Conservation (phyloP, 2,113 vertebrate genomes). For the Heterochromis multidens region DNA sequence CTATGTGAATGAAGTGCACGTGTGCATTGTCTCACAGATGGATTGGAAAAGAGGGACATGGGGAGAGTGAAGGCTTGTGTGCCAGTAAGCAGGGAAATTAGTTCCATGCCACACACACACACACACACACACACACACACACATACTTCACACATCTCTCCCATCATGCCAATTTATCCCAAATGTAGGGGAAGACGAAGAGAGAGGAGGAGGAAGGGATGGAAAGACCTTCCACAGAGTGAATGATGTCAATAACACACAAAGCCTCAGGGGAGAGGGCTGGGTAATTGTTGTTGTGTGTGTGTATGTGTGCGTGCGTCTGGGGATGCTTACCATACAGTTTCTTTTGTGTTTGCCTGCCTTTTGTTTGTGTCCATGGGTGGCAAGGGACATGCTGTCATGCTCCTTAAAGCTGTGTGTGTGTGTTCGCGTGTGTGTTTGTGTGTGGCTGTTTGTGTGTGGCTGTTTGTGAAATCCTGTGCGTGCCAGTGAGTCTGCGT, state of each 20-base stretch:
- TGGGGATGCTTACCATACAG: constrained; percentile 26
- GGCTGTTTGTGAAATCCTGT: constrained; percentile 38
- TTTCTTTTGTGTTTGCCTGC: constrained; percentile 50
- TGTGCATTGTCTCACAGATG: constrained; percentile 48
- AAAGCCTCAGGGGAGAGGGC: constrained; percentile 34
- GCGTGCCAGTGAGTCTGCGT: constrained; percentile 46
- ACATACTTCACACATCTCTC: constrained; percentile 44
- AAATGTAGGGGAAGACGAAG: constrained; percentile 48
- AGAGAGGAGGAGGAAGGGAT: neutral
- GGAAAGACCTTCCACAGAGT: constrained; percentile 61
- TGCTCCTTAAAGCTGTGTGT: constrained; percentile 37
- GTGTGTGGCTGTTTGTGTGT: neutral
- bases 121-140: neutral
- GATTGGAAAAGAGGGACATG: constrained; percentile 19
- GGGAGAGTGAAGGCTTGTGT: constrained; percentile 51
- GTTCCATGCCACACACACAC: constrained; percentile 38
- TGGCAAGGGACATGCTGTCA: constrained; percentile 60
- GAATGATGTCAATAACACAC: constrained; percentile 67
- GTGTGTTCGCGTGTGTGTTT: neutral
- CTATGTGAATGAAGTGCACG: constrained; percentile 2
- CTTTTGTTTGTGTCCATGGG: constrained; percentile 64
- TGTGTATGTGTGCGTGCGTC: constrained; percentile 17
- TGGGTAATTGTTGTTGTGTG: constrained; percentile 32
- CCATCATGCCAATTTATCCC: constrained; percentile 56
- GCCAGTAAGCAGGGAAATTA: constrained; percentile 56